phyloP scores from a whole-genome alignment of 2,888 invertebrate genomes.

The Andrena camellia region DNA sequence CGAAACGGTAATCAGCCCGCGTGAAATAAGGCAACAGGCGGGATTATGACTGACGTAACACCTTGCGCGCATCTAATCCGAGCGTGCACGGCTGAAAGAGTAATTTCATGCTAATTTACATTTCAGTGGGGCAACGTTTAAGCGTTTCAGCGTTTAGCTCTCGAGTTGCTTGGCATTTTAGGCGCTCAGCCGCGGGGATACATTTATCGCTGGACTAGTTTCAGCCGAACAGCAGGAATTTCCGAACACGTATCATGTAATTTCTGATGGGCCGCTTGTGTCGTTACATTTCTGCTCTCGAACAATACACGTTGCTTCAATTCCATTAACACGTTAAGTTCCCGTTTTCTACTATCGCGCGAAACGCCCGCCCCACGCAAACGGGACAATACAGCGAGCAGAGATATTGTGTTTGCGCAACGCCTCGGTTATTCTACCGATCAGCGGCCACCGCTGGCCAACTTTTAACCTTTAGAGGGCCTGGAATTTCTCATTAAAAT shows the following conservation, averaged over 20 bases:
- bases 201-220: background rate
- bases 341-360: background rate
- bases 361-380: background rate
- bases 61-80: conserved; percentile 13
- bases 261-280: background rate
- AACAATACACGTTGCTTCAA: background rate
- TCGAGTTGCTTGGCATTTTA: background rate
- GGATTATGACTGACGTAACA: conserved; percentile 17
- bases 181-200: background rate
- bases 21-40: background rate
- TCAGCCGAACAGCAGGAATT: background rate
- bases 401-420: background rate
- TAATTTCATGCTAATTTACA: conserved; percentile 4
- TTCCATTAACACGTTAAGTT: conserved; percentile 14
- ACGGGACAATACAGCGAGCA: background rate
- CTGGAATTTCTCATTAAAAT: too few species aligned
- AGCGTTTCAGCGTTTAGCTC: background rate
- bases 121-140: background rate
- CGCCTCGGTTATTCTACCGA: background rate
- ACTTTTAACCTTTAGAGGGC: background rate
- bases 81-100: background rate
- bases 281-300: background rate
- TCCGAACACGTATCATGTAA: background rate
- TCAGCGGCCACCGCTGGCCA: background rate
- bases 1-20: background rate